Conservation (phyloP, 1,140 invertebrate species). For the Lanistes nyassanus region DNA sequence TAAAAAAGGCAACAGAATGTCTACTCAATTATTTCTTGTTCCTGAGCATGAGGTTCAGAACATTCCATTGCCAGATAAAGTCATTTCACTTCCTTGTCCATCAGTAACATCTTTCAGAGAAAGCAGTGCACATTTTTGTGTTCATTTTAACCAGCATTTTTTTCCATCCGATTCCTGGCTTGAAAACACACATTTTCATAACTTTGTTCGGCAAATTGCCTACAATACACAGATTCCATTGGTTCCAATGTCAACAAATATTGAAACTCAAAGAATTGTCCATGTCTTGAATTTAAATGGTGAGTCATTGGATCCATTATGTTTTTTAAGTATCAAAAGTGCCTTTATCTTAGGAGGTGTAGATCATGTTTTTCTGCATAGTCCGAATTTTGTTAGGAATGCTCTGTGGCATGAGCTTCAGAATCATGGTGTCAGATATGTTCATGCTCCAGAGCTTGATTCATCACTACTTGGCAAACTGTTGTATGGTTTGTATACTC, state of each 20-base stretch:
- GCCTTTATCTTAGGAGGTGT: conserved; percentile 17
- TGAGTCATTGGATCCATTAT: not conserved
- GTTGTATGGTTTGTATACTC: conserved; percentile 24
- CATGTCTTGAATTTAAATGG: conserved; percentile 22
- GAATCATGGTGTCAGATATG: conserved; percentile 3
- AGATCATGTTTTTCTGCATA: conserved; percentile 28
- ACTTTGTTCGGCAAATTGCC: conserved; percentile 16
- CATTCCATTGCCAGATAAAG: not conserved
- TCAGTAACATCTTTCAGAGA: conserved; percentile 11
- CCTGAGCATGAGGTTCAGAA: conserved; percentile 15
- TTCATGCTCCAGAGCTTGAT: conserved; percentile 7
- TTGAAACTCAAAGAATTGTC: not conserved
- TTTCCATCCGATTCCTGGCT: conserved; percentile 25
- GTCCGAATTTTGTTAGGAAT: not conserved
- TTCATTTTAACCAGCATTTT: conserved; percentile 15
- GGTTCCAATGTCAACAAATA: not conserved
- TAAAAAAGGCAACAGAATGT: not conserved
- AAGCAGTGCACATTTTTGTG: not conserved
- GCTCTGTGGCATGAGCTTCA: not conserved
- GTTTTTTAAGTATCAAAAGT: conserved; percentile 24
- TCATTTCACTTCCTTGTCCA: conserved; percentile 16
- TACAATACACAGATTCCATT: conserved; percentile 13
- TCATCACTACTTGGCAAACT: not conserved
- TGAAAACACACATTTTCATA: conserved; percentile 14
- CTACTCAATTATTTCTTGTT: conserved; percentile 13